Evolutionary conservation across 2,797 vertebrate genomes (phyloP).

Genomic region (Peromyscus nudipes): DNA sequence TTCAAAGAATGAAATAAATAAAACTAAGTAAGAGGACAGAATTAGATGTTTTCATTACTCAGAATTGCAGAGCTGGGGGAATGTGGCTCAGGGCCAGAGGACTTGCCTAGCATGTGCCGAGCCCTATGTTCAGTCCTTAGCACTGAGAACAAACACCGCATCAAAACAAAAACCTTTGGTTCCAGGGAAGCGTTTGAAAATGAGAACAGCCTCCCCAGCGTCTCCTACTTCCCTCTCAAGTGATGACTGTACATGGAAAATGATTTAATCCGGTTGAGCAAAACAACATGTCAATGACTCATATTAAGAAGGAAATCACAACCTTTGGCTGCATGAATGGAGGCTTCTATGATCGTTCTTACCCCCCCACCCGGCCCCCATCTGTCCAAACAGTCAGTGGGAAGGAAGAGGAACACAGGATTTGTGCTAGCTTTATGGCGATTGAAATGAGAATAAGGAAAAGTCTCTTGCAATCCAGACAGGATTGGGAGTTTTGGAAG

Average conservation of each 20-base stretch:
- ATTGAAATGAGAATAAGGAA: constrained; percentile 30
- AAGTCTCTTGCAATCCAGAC: background rate
- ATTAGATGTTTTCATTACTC: background rate
- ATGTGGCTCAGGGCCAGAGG: background rate
- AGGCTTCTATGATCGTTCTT: background rate
- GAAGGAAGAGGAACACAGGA: constrained; percentile 35
- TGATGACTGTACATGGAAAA: constrained; percentile 46
- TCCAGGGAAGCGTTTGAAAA: constrained; percentile 11
- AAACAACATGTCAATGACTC: constrained; percentile 58
- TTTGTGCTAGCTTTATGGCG: background rate
- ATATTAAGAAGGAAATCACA: constrained; percentile 48
- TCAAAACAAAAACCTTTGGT: background rate
- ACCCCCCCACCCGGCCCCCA: background rate
- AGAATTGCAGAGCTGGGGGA: background rate
- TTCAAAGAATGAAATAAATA: constrained; percentile 22
- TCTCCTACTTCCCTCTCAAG: background rate
- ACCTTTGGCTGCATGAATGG: constrained; percentile 56
- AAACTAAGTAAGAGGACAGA: background rate
- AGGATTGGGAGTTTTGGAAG: background rate
- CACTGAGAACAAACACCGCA: background rate
- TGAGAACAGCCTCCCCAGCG: background rate
- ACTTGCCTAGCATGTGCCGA: background rate
- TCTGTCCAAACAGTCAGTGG: constrained; percentile 5
- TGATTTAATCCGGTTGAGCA: constrained; percentile 45
- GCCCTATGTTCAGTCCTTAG: background rate